These are phyloP conservation scores for Atopsyche davidsoni DNA, from an alignment of 1,140 invertebrate genomes.

Conservation along the genomic window DNA sequence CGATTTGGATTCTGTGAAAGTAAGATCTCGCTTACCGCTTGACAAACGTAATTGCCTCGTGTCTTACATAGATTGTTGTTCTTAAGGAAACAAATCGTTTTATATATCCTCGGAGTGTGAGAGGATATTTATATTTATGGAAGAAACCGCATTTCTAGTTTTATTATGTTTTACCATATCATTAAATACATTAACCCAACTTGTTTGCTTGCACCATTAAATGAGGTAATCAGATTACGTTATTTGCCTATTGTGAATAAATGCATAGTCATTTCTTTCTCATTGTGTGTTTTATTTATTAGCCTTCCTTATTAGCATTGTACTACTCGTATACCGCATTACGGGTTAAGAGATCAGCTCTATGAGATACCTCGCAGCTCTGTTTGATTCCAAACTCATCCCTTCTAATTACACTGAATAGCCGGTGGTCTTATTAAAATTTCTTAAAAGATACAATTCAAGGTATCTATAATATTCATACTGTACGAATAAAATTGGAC, in stretches of 20 bases:
- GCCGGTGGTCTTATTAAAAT: no score
- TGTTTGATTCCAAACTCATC: no score
- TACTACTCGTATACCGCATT: no score
- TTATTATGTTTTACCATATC: slow-evolving; percentile 30
- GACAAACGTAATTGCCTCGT: slow-evolving; percentile 32
- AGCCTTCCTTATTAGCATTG: no score
- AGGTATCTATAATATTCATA: no score
- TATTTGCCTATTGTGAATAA: slow-evolving; percentile 32
- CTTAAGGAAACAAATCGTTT: slow-evolving; percentile 29
- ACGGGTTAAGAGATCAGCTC: no score
- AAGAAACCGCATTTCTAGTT: slow-evolving; percentile 28
- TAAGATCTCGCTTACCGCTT: slow-evolving; percentile 30
- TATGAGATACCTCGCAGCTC: no score
- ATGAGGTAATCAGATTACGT: slow-evolving; percentile 25
- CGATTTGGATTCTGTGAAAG: slow-evolving; percentile 19
- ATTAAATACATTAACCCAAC: slow-evolving; percentile 24
- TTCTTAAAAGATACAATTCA: no score
- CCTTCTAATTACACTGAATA: no score
- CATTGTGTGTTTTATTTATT: slow-evolving; percentile 21
- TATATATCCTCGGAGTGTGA: slow-evolving; percentile 18
- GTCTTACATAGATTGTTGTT: slow-evolving; percentile 31
- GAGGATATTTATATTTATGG: slow-evolving; percentile 27
- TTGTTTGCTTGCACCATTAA: slow-evolving; percentile 30
- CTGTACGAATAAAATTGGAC: no score
- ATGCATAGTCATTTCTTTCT: slow-evolving; percentile 31